phyloP scores from a whole-genome alignment of 2,113 vertebrate genomes.

The Cebidichthys violaceus region DNA sequence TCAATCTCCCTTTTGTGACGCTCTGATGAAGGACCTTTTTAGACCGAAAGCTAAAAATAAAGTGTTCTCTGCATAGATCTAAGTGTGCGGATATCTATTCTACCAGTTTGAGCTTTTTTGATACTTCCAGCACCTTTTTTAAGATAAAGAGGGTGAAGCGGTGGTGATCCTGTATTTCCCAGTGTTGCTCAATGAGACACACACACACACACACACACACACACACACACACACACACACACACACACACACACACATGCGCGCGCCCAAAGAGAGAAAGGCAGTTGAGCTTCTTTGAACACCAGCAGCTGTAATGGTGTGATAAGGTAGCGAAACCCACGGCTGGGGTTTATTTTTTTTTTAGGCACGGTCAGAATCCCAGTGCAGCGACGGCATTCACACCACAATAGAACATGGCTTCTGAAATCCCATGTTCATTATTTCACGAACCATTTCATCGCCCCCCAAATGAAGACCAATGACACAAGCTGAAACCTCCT shows the following conservation, averaged over 20 bases:
- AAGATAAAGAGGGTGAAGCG: background rate
- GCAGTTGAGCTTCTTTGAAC: constrained; percentile 63
- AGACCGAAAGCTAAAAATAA: background rate
- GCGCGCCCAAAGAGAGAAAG: constrained; percentile 4
- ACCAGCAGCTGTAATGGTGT: constrained; percentile 71
- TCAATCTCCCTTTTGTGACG: constrained; percentile 1
- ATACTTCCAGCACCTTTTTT: background rate
- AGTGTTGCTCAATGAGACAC: background rate
- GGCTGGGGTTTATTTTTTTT: constrained; percentile 59
- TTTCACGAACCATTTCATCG: constrained; percentile 53
- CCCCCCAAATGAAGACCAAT: constrained; percentile 60
- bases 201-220: background rate
- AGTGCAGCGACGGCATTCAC: constrained; percentile 39
- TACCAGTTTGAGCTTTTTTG: background rate
- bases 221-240: background rate
- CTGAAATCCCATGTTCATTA: constrained; percentile 55
- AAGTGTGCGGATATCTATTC: background rate
- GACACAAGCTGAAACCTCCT: constrained; percentile 44
- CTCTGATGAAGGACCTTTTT: background rate
- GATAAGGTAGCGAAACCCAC: constrained; percentile 74
- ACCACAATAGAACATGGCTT: constrained; percentile 40
- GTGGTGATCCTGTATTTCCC: too few relatives aligned
- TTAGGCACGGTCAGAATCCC: constrained; percentile 58
- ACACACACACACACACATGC: constrained; percentile 4
- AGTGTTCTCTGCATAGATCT: background rate